Evolutionary conservation across 2,797 vertebrate genomes (phyloP), one percentile per base, ranked within the genome.

Genomic region (Scleropages formosus): DNA sequence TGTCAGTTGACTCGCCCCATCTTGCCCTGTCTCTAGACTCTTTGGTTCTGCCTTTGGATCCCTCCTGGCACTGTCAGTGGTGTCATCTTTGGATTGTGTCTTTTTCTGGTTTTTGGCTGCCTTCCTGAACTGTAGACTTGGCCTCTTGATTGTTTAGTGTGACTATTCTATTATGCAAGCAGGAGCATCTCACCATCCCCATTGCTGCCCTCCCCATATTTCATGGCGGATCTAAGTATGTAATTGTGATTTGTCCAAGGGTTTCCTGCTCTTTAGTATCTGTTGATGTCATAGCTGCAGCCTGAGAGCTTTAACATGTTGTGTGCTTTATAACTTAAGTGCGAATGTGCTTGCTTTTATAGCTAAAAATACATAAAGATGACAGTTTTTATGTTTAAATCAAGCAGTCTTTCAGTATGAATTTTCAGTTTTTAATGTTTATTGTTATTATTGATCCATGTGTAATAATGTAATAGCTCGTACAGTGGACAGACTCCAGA

Each of bases 191-290:
- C 22, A 0, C n/a, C 39, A 68, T 18, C 6, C 9, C 10, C 20
- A 4, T 47, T 44, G 18, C 65, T 46, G n/a, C 46, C 66, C 0
- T 68, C 39, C 39, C 6, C 31, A 39, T 2, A 39, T 6, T 39
- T 20, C 46, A 69, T 44, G 8, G 13, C 26, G 69, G 49, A 49
- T 46, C 44, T 53, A 49, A 69, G 22, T 69, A 44, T 69, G 44
- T 69, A 69, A 53, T 49, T 26, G n/a, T 24, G 67, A 69, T 49
- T 69, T 69, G 67, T 69, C 67, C 22, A 53, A 24, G 20, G 49
- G 46, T 22, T 69, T 69, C 51, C 24, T 49, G 69, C 27, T 49
- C 9, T 18, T 18, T 56, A 2, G 53, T 9, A 18, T 9, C 56
- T 9, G 2, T 56, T 53, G 11, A 12, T 56, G 9, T 56, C 53